phyloP scores from a whole-genome alignment of 2,797 vertebrate species.

The Buphagus erythrorhynchus region DNA sequence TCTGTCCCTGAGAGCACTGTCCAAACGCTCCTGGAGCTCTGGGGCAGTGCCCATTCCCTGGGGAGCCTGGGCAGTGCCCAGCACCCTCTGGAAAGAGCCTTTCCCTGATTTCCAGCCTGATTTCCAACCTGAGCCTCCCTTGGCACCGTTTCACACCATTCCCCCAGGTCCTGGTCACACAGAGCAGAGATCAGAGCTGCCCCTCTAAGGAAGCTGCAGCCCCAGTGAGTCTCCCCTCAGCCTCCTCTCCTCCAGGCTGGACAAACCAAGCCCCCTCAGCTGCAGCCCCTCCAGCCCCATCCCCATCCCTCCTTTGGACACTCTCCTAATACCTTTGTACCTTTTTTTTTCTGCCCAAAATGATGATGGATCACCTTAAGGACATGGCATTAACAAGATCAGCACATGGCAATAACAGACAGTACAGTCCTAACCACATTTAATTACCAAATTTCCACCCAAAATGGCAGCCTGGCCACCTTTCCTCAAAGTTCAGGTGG shows the following conservation, averaged over 20 bases:
- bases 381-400: accelerated
- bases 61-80: too few species aligned
- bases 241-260: not conserved
- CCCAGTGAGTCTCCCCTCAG: accelerated
- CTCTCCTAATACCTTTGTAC: not conserved
- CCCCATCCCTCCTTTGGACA: not conserved
- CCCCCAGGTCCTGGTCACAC: too few species aligned
- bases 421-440: accelerated
- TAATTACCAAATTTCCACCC: not conserved
- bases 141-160: too few species aligned
- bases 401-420: accelerated
- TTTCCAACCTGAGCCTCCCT: too few species aligned
- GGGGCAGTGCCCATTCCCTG: too few species aligned
- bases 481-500: accelerated
- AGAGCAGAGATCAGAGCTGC: not conserved
- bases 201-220: not conserved
- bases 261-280: not conserved
- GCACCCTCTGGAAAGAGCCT: too few species aligned
- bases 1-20: too few species aligned
- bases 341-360: not conserved
- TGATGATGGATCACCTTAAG: accelerated
- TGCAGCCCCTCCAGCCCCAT: not conserved
- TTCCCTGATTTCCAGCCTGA: too few species aligned
- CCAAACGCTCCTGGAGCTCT: too few species aligned
- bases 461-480: not conserved